Base-by-base conservation (phyloP, 2,113 vertebrate species). In the Etheostoma cragini region DNA sequence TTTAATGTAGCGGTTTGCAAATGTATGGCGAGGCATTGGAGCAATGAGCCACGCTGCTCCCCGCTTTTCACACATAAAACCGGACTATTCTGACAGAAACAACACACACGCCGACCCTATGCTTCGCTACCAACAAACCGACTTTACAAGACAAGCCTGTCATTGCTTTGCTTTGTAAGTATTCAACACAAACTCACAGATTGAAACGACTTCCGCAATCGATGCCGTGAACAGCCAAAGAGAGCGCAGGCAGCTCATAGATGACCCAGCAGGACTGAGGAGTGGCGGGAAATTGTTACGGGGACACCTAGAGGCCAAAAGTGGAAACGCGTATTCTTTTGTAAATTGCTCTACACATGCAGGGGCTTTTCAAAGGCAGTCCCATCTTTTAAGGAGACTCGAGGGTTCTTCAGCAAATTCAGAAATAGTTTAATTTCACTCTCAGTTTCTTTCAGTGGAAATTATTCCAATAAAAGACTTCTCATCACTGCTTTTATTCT, bases 271-370 rank as follows among this genome's bases (percentile, higher is more conserved):
- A 50, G 54, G 15, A 1, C 0, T 0, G 22, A 57, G 12, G 45
- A 80, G 33, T 0, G 50, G 56, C 14, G 11, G 19, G 0, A 0
- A 21, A 45, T 49, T 69, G 5, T 46, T 54, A 80, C 19, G 62
- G 89, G 6, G 93, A 89, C 93, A 62, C 49, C 89, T 91, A 89
- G 54, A 89, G 92, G 91, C 63, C 60, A 50, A 26, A 72, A 1
- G 13, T 33, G 61, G 71, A 69, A 89, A 13, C 3, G 22, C 22
- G 2, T 24, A 15, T 56, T n/a, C 13, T 46, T 26, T 15, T 53
- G 7, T 2, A 2, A 19, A 13, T 12, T 33, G 8, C 50, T 54
- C 1, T 16, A 4, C 10, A 2, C 6, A n/a, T 24, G 45, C 47
- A n/a, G 11, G 1, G 1, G 16, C 10, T 8, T 57, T 60, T 70